A percentile compares a stretch with the other conserved stretches of the same genome.
Evolutionary conservation across 2,113 vertebrate genomes (phyloP).

Genomic region (Mus spicilegus): DNA sequence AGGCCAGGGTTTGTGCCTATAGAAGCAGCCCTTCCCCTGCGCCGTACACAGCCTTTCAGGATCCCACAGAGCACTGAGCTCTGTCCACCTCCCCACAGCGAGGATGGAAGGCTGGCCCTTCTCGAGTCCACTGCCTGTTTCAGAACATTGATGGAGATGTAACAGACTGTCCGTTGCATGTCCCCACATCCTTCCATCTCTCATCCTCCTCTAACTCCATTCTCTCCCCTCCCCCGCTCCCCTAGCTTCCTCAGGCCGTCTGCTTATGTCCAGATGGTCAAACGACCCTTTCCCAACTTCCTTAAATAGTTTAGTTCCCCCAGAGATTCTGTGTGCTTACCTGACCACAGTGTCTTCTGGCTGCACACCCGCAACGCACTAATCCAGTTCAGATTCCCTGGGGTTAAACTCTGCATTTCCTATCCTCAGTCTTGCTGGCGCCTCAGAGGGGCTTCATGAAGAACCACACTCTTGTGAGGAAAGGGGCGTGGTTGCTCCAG

Average conservation of each 20-base stretch:
- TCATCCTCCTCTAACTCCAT: background rate
- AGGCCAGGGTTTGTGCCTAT: background rate
- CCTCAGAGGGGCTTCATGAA: background rate
- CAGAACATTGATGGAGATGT: no score
- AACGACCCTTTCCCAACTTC: background rate
- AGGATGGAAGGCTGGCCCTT: background rate
- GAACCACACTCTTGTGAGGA: background rate
- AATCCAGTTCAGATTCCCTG: accelerated
- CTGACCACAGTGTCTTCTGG: accelerated
- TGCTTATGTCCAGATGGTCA: background rate
- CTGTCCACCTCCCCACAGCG: background rate
- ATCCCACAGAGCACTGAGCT: background rate
- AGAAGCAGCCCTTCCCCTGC: background rate
- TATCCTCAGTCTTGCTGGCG: background rate
- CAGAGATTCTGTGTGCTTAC: background rate
- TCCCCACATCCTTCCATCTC: background rate
- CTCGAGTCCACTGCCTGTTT: background rate
- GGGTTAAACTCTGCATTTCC: background rate
- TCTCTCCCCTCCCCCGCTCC: background rate
- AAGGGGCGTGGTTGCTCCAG: no score
- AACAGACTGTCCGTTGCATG: background rate
- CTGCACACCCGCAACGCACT: no score
- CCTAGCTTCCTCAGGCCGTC: background rate
- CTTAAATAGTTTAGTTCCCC: background rate
- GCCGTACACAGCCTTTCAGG: background rate